phyloP scores from a whole-genome alignment of 2,888 invertebrate species.

The Chydorus sphaericus region DNA sequence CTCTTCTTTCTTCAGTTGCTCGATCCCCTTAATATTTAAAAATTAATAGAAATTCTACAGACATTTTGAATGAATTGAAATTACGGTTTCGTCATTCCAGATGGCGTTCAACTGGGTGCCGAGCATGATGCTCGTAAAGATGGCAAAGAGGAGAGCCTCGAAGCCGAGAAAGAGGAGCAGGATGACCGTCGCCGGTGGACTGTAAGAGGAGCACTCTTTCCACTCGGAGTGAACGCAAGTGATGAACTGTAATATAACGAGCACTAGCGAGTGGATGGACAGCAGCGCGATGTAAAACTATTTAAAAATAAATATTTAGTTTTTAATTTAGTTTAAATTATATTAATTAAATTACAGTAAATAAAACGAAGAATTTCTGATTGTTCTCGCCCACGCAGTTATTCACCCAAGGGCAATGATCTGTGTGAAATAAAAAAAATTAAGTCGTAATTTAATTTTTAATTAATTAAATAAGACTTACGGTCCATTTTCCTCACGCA shows the following conservation, averaged over 20 bases:
- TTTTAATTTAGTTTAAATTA: not conserved
- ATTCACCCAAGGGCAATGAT: conserved; percentile 93
- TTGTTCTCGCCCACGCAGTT: conserved; percentile 99
- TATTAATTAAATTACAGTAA: conserved; percentile 60
- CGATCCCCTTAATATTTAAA: conserved; percentile 64
- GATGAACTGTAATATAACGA: conserved; percentile 85
- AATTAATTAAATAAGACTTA: not conserved
- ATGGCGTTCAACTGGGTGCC: conserved; percentile 93
- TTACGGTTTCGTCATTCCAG: conserved; percentile 93
- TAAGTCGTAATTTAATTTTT: not conserved
- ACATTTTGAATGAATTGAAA: conserved; percentile 19
- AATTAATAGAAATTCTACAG: not conserved
- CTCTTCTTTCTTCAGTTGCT: conserved; percentile 90
- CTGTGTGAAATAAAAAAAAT: not conserved
- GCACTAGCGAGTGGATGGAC: conserved; percentile 80
- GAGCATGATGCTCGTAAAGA: conserved; percentile 95
- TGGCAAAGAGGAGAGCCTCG: conserved; percentile 88
- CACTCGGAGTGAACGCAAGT: conserved; percentile 86
- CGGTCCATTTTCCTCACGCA: conserved; percentile 70
- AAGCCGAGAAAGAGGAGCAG: conserved; percentile 79
- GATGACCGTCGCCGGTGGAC: conserved; percentile 90
- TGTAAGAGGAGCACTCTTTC: conserved; percentile 83
- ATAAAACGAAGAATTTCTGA: conserved; percentile 97
- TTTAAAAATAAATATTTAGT: conserved; percentile 26
- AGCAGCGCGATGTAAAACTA: conserved; percentile 97